phyloP scores from a whole-genome alignment of 1,140 invertebrate species.

The Drosophila leontia region DNA sequence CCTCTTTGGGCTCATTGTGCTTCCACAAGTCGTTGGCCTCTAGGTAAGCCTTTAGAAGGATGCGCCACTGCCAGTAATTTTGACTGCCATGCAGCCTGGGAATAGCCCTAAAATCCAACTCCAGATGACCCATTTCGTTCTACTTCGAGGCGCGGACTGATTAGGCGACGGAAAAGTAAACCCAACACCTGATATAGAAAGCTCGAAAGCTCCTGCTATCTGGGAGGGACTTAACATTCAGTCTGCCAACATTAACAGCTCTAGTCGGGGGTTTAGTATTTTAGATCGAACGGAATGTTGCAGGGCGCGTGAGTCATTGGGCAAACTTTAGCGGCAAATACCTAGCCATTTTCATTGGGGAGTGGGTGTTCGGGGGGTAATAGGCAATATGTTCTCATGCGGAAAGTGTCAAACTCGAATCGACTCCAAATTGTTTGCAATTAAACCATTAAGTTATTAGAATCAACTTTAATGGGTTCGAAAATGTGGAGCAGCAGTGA shows the following conservation, averaged over 20 bases:
- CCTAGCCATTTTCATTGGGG: constrained; percentile 1
- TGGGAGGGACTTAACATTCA: constrained; percentile 33
- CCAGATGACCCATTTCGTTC: constrained; percentile 50
- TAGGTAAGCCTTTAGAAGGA: constrained; percentile 55
- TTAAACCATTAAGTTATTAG: constrained; percentile 83
- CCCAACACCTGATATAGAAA: constrained; percentile 28
- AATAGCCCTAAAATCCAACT: constrained; percentile 62
- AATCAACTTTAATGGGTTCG: constrained; percentile 59
- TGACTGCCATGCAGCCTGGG: constrained; percentile 55
- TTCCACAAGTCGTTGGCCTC: constrained; percentile 61
- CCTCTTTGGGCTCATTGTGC: constrained; percentile 63
- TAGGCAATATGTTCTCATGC: constrained; percentile 31
- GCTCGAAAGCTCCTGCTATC: constrained; percentile 37
- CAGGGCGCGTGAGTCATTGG: constrained; percentile 22
- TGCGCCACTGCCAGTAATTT: constrained; percentile 67
- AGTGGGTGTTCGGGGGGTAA: not conserved
- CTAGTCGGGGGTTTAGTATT: constrained; percentile 15
- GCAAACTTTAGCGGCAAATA: constrained; percentile 29
- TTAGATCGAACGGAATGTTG: constrained; percentile 33
- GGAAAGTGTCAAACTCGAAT: constrained; percentile 56
- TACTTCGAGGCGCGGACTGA: constrained; percentile 16
- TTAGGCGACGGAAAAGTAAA: not conserved
- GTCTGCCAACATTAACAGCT: constrained; percentile 23
- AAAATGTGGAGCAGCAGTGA: constrained; percentile 34
- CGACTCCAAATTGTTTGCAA: constrained; percentile 44